phyloP scores from a whole-genome alignment of 2,113 vertebrate genomes.

The Tympanuchus pallidicinctus region DNA sequence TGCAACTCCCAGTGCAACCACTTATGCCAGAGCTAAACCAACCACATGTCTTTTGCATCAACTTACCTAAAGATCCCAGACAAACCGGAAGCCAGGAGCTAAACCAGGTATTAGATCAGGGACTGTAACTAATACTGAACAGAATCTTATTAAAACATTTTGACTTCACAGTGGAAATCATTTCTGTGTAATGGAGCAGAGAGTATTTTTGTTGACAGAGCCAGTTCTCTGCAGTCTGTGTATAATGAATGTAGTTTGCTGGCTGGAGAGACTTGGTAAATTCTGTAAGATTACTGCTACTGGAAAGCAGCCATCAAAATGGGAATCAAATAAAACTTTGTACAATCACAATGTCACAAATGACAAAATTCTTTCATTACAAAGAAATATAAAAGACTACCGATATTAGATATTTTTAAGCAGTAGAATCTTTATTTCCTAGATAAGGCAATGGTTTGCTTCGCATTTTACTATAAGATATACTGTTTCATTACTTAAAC shows the following conservation, averaged over 20 bases:
- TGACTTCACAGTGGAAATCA: conserved; percentile 20
- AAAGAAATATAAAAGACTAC: background rate
- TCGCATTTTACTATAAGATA: background rate
- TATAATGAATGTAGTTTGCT: background rate
- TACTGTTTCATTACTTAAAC: background rate
- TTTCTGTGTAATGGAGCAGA: background rate
- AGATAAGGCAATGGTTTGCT: background rate
- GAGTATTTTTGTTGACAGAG: background rate
- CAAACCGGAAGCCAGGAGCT: background rate
- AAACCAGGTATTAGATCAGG: background rate
- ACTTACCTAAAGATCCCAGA: conserved; percentile 8
- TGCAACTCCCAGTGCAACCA: background rate
- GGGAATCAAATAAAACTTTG: background rate
- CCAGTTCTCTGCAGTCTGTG: background rate
- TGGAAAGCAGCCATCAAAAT: background rate
- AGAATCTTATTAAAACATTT: background rate
- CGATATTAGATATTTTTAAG: background rate
- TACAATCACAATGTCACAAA: background rate
- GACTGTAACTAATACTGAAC: background rate
- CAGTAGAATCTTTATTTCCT: background rate
- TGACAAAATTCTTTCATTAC: background rate
- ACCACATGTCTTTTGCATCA: background rate
- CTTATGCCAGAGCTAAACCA: background rate
- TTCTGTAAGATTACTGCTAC: background rate
- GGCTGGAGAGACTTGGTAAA: background rate